Evolutionary conservation across 92 coral and sea anemone genomes (phyloP), one percentile per base, ranked within the genome.

Genomic region (Anthopleura xanthogrammica): DNA sequence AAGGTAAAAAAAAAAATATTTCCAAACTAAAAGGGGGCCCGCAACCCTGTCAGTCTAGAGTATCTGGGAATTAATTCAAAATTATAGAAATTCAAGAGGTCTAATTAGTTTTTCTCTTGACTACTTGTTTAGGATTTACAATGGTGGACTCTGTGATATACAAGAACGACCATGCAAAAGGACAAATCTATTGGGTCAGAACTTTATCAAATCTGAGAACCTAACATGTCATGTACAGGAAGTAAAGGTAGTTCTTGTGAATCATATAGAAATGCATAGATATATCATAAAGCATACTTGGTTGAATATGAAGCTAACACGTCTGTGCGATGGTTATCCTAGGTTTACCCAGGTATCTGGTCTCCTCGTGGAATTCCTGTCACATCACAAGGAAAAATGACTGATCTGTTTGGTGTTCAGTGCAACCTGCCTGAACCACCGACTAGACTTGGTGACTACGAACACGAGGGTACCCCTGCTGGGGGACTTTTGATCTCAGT

Each of bases 191-290:
- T 86, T 82, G 71, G 94, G 90, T 10, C 83, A 65, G 66, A 86
- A 85, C 75, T 83, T 88, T 11, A 50, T 91, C 79, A 86, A 88
- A 23, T 46, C 50, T 46, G 84, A 79, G 19, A 88, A 88, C 70
- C 84, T 91, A 56, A 91, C 92, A 29, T 91, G 94, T n/a, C 94
- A 91, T 85, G 62, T 89, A 41, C 80, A 84, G 29, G 94, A 91
- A 80, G 77, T 81, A 11, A 86, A 88, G 94, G 94, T 88, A 58
- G 9, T 46, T 5, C 50, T 46, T 46, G 50, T 5, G 9, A 46
- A 46, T 46, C 50, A 46, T 46, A 46, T 46, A 46, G 7, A 46
- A 46, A 46, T 9, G 9, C 9, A 46, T 5, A 46, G 9, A 46
- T 46, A 46, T 3, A 46, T 46, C 36, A 29, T 29, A 29, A 29